These are phyloP conservation scores for Aurelia coerulea DNA, from an alignment of 30 jellyfish, hydroid and myxozoan genomes.

Conservation along the genomic window DNA sequence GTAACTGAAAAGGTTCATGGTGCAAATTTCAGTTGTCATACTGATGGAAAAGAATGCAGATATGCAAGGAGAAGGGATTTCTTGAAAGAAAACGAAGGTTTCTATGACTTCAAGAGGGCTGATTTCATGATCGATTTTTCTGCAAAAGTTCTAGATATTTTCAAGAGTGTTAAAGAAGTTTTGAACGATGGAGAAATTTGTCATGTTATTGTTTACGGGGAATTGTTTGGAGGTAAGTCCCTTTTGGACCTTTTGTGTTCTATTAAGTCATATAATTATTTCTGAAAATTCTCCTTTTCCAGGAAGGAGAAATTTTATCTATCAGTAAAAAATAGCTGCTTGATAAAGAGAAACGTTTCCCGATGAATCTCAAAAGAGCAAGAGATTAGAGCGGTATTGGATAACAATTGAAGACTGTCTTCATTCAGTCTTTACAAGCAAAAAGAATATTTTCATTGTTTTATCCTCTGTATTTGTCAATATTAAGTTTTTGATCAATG, in stretches of 20 bases:
- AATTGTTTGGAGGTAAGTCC: conserved; percentile 85
- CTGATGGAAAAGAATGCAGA: conserved; percentile 74
- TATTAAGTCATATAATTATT: no score
- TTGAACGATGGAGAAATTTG: conserved; percentile 32
- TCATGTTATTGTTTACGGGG: conserved; percentile 90
- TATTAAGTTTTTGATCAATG: no score
- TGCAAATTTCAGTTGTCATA: conserved; percentile 92
- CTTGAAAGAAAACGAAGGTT: conserved; percentile 68
- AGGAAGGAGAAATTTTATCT: no score
- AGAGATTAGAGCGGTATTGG: not conserved
- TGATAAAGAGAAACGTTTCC: no score
- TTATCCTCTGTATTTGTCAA: not conserved
- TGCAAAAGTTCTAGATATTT: conserved; percentile 71
- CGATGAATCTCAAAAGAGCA: not conserved
- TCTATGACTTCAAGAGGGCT: conserved; percentile 62
- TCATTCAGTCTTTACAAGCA: not conserved
- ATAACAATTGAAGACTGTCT: not conserved
- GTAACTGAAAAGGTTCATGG: conserved; percentile 96
- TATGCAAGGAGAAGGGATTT: conserved; percentile 94
- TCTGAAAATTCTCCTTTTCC: no score
- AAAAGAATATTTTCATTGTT: not conserved
- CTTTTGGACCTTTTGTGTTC: not conserved
- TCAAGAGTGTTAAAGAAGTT: conserved; percentile 49
- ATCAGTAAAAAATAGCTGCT: no score
- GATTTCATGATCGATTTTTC: conserved; percentile 84